A percentile compares a stretch with the other conserved stretches of the same genome.
These are phyloP conservation scores for Apostichopus californicus DNA, from an alignment of 35 echinoderm and acorn worm genomes.

Conservation along the genomic window DNA sequence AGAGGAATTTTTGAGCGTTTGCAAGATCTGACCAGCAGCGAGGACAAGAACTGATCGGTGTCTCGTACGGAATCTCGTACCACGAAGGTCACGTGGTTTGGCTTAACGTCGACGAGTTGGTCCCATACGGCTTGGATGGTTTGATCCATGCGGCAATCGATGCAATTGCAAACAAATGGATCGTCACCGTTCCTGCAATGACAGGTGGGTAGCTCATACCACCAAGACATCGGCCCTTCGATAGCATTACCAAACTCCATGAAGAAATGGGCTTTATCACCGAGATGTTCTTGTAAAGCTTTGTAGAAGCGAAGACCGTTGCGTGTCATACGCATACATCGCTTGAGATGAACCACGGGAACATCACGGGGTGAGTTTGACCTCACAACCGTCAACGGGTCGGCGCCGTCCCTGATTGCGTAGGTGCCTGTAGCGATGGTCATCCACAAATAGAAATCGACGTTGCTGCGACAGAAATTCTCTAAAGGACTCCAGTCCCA, in stretches of 20 bases:
- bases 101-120: conserved; percentile 31
- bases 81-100: conserved; percentile 50
- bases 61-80: conserved; percentile 50
- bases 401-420: not conserved
- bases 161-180: conserved; percentile 44
- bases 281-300: conserved; percentile 58
- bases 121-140: conserved; percentile 48
- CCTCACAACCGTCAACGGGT: conserved; percentile 25
- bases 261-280: conserved; percentile 36
- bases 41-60: conserved; percentile 48
- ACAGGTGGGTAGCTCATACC: conserved; percentile 59
- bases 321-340: conserved; percentile 72
- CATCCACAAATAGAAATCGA: conserved; percentile 53
- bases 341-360: conserved; percentile 16
- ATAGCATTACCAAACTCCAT: conserved; percentile 60
- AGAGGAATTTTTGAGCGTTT: conserved; percentile 32
- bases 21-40: conserved; percentile 40
- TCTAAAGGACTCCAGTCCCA: conserved; percentile 61
- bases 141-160: conserved; percentile 14
- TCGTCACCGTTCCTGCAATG: conserved; percentile 4
- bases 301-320: conserved; percentile 62
- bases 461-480: not conserved
- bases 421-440: conserved; percentile 68
- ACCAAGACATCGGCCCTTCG: conserved; percentile 52
- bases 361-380: not conserved